phyloP scores from a whole-genome alignment of 2,888 invertebrate species.

The Euplexia lucipara region DNA sequence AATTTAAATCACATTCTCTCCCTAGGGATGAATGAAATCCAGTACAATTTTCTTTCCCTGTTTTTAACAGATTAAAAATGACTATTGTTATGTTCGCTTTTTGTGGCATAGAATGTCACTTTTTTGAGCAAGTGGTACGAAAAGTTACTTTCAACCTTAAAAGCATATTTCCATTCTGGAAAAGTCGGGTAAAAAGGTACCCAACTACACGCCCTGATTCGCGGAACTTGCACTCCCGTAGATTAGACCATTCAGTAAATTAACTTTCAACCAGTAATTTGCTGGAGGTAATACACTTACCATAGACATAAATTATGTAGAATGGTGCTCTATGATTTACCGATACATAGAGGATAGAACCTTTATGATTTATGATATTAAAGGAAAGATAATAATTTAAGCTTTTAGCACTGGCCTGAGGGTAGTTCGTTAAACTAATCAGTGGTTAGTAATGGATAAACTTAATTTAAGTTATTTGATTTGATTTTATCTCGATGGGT shows the following conservation, averaged over 20 bases:
- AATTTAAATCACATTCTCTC: no score
- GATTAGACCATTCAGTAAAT: slow-evolving; percentile 56
- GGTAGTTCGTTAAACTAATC: slow-evolving; percentile 7
- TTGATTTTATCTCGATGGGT: no score
- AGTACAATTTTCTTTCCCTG: no score
- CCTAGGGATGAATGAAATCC: no score
- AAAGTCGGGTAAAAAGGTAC: slow-evolving; percentile 15
- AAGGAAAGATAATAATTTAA: slow-evolving; percentile 23
- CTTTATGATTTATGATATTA: slow-evolving; percentile 50
- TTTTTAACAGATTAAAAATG: no score
- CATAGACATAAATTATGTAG: slow-evolving; percentile 49
- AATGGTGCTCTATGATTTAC: slow-evolving; percentile 39
- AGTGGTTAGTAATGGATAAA: no score
- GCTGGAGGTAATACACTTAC: slow-evolving; percentile 46
- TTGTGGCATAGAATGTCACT: no score
- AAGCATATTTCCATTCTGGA: neutral
- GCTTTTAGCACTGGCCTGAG: slow-evolving; percentile 9
- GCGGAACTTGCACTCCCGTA: slow-evolving; percentile 34
- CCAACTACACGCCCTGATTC: slow-evolving; percentile 20
- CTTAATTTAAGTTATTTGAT: no score
- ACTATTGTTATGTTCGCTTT: no score
- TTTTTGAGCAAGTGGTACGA: no score
- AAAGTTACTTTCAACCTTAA: neutral
- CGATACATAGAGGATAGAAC: slow-evolving; percentile 11
- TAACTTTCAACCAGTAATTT: slow-evolving; percentile 55